These are phyloP conservation scores for Cynopterus brachyotis DNA, from an alignment of 2,113 vertebrate genomes.

Conservation along the genomic window DNA sequence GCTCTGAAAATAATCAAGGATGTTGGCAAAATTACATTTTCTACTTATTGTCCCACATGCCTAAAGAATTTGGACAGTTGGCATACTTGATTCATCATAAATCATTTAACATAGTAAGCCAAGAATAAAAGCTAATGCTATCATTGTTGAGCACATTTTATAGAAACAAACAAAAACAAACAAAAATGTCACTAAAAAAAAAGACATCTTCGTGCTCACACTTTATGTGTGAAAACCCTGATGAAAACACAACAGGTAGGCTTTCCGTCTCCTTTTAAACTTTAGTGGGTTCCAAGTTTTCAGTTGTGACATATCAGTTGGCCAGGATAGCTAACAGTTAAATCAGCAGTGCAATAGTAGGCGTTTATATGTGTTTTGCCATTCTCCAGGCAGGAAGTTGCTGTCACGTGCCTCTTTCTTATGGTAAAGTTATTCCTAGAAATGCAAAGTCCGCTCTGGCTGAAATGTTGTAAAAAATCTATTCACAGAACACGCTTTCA, in stretches of 20 bases:
- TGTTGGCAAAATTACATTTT: background rate
- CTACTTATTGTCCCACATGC: background rate
- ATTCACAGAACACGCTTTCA: conserved; percentile 27
- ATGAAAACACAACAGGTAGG: background rate
- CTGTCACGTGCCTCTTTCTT: background rate
- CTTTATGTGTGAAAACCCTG: background rate
- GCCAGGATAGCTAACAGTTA: background rate
- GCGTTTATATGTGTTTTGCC: background rate
- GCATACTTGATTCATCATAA: background rate
- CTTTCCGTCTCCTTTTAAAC: background rate
- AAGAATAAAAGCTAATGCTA: background rate
- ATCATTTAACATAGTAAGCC: background rate
- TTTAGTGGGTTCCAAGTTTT: background rate
- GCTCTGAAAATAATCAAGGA: background rate
- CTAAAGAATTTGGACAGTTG: background rate
- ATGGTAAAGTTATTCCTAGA: background rate
- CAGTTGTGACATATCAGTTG: background rate
- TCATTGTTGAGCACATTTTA: background rate
- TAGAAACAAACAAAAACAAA: background rate
- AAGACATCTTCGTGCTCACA: background rate
- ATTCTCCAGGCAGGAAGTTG: background rate
- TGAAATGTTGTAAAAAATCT: conserved; percentile 49
- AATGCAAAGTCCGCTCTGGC: conserved; percentile 27
- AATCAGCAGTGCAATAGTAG: background rate
- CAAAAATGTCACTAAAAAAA: background rate